phyloP scores from a whole-genome alignment of 2,797 vertebrate genomes.

The Limosa lapponica region DNA sequence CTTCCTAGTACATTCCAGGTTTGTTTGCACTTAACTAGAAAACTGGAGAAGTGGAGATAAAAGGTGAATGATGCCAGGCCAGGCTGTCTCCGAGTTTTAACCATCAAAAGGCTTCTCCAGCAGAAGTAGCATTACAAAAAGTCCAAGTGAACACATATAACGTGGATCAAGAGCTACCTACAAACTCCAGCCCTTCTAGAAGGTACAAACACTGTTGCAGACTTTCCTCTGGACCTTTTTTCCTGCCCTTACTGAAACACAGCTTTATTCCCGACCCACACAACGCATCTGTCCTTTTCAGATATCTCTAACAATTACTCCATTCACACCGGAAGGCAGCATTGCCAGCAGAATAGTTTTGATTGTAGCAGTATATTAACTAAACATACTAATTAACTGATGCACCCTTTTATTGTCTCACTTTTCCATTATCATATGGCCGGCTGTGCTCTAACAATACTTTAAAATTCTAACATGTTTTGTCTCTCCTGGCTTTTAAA shows the following conservation, averaged over 20 bases:
- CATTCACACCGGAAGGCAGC: neutral
- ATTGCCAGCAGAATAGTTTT: neutral
- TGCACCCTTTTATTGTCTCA: neutral
- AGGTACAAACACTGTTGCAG: neutral
- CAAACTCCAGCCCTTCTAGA: neutral
- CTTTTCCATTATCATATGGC: neutral
- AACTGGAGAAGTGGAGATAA: neutral
- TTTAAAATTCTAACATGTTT: neutral
- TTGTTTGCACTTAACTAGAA: constrained; percentile 4
- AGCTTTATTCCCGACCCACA: neutral
- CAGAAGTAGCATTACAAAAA: neutral
- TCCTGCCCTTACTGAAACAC: neutral
- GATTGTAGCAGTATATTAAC: neutral
- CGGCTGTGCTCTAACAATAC: constrained; percentile 4
- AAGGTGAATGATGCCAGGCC: neutral
- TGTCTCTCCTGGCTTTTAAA: neutral
- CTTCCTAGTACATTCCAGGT: neutral
- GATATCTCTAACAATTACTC: neutral
- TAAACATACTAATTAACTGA: constrained; percentile 15
- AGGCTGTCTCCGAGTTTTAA: neutral
- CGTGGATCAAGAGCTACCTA: neutral
- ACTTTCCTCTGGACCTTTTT: neutral
- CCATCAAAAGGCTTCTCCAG: neutral
- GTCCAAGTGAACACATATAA: neutral
- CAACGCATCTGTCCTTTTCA: neutral